Conservation (phyloP, 2,888 invertebrate species). For the Ypsolopha scabrella region DNA sequence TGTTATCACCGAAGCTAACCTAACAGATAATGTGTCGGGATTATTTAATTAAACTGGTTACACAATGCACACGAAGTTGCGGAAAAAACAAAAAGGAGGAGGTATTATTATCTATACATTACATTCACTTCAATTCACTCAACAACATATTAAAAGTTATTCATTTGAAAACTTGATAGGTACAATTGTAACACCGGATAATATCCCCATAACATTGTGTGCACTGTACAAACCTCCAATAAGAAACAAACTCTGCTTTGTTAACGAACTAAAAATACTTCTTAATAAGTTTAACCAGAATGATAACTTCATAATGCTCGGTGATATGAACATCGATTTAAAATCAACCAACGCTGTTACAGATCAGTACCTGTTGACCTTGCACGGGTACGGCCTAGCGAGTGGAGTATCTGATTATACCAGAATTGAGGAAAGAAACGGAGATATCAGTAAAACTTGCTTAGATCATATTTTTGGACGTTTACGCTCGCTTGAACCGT, state of each 20-base stretch:
- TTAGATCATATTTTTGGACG: background rate
- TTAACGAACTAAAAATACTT: background rate
- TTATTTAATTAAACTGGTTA: background rate
- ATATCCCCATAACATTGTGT: too few relatives aligned
- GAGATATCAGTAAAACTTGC: background rate
- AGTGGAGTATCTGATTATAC: background rate
- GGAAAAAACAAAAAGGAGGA: background rate
- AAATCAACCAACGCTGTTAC: background rate
- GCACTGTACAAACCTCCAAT: background rate
- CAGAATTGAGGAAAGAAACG: background rate
- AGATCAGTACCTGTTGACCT: background rate
- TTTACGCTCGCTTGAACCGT: background rate
- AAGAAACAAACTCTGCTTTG: background rate
- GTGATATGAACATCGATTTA: background rate
- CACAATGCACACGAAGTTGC: background rate
- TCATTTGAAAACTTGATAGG: background rate
- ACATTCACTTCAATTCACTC: background rate
- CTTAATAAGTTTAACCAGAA: background rate
- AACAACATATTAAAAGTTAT: background rate
- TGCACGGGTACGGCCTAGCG: background rate
- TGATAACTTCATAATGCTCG: background rate
- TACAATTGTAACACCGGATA: too few relatives aligned
- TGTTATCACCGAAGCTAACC: conserved; percentile 11
- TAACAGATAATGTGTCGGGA: conserved; percentile 8
- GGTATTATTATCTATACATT: background rate